These are phyloP conservation scores for Salmo trutta DNA, from an alignment of 2,797 vertebrate species.

Conservation along the genomic window DNA sequence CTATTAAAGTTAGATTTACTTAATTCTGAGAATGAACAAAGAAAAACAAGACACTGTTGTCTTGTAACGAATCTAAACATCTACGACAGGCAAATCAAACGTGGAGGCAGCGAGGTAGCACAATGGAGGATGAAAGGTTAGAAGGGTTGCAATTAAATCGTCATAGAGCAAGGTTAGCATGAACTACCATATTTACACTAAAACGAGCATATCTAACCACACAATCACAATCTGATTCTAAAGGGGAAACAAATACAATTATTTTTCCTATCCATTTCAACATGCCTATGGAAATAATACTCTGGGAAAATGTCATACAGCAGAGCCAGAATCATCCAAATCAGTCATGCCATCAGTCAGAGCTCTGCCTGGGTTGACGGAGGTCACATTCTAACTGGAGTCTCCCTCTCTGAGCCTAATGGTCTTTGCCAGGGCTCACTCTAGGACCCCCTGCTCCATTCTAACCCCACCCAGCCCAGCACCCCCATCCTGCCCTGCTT, in stretches of 20 bases:
- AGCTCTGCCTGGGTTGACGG: not conserved
- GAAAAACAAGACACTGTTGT: not conserved
- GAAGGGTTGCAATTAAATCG: not conserved
- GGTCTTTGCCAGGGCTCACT: conserved; percentile 6
- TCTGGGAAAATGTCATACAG: not conserved
- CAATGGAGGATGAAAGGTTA: not conserved
- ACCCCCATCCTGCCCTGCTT: not conserved
- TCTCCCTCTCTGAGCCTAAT: not conserved
- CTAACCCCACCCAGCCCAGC: not conserved
- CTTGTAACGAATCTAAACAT: not conserved
- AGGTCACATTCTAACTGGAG: not conserved
- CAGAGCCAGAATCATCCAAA: not conserved
- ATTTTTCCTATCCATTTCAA: not conserved
- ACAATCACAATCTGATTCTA: not conserved
- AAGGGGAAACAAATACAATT: not conserved
- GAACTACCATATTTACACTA: not conserved
- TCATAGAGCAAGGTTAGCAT: not conserved
- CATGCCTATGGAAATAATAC: too few species aligned
- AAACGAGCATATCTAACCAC: not conserved
- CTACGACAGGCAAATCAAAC: not conserved
- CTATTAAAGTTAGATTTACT: not conserved
- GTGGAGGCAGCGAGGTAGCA: not conserved
- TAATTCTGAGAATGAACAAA: conserved; percentile 4
- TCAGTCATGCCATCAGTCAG: conserved; percentile 12
- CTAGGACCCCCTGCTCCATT: not conserved